A percentile compares a stretch with the other conserved stretches of the same genome.
These are phyloP conservation scores for Epirrhoe alternata DNA, from an alignment of 2,888 invertebrate species.

Conservation along the genomic window DNA sequence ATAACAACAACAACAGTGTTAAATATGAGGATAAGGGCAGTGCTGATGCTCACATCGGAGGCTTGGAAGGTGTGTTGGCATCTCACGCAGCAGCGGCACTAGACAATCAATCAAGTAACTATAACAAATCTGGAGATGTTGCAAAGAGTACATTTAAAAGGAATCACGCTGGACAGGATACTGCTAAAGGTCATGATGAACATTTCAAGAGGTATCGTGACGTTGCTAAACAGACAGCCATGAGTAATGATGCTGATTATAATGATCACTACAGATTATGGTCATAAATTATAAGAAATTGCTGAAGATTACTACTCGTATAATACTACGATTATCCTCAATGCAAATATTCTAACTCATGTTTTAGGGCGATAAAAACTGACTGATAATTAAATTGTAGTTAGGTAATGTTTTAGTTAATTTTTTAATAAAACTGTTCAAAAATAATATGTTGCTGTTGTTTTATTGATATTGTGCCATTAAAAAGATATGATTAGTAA, in stretches of 20 bases:
- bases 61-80: constrained; percentile 58
- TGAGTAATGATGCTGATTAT: constrained; percentile 62
- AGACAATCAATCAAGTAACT: constrained; percentile 52
- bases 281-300: neutral
- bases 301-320: neutral
- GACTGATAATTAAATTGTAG: neutral
- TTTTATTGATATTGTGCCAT: neutral
- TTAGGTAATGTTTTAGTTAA: neutral
- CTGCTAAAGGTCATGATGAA: constrained; percentile 47
- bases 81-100: constrained; percentile 57
- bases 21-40: constrained; percentile 60
- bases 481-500: too few relatives aligned
- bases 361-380: neutral
- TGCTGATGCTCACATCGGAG: constrained; percentile 57
- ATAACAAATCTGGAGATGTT: constrained; percentile 49
- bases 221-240: constrained; percentile 59
- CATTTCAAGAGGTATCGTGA: constrained; percentile 60
- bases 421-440: neutral
- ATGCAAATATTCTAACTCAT: constrained; percentile 4
- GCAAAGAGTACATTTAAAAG: constrained; percentile 51
- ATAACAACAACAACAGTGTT: constrained; percentile 63
- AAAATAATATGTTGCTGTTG: neutral
- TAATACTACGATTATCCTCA: neutral
- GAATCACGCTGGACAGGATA: constrained; percentile 51
- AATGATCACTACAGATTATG: constrained; percentile 41